phyloP scores from a whole-genome alignment of 2,797 vertebrate species.

The Muscicapa comitata region DNA sequence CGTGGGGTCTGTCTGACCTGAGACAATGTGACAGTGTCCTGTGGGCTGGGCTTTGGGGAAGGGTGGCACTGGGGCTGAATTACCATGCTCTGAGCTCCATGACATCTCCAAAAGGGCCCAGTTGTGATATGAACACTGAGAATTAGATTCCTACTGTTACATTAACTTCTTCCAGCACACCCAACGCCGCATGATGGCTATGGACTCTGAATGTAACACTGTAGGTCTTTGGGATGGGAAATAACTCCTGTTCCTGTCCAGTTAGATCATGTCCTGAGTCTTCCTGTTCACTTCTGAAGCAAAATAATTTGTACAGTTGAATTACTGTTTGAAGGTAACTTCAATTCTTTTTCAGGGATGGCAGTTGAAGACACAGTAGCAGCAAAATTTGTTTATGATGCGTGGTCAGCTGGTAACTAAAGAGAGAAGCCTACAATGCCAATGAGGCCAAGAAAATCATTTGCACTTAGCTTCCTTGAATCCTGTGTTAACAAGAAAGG shows the following conservation, averaged over 20 bases:
- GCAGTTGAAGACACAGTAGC: slow-evolving; percentile 89
- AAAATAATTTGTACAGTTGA: not conserved
- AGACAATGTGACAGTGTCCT: not conserved
- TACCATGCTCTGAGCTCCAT: not conserved
- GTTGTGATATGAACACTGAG: not conserved
- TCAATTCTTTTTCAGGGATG: slow-evolving; percentile 82
- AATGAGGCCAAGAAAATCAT: not conserved
- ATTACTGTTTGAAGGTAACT: not conserved
- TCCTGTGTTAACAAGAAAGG: not conserved
- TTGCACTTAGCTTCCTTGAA: not conserved
- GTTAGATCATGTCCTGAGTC: not conserved
- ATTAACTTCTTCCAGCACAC: not conserved
- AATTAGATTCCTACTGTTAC: not conserved
- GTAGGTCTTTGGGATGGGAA: not conserved
- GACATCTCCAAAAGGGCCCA: not conserved
- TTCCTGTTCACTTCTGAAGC: not conserved
- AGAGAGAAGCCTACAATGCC: not conserved
- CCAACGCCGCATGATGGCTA: rapidly evolving
- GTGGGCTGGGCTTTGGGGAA: not conserved
- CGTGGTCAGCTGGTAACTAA: slow-evolving; percentile 79
- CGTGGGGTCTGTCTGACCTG: not conserved
- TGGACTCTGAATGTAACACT: not conserved
- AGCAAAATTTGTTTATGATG: slow-evolving; percentile 89
- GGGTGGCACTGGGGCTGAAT: not conserved
- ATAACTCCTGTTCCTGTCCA: not conserved